phyloP scores from a whole-genome alignment of 2,888 invertebrate species.

The Drosophila pseudotalamancana region DNA sequence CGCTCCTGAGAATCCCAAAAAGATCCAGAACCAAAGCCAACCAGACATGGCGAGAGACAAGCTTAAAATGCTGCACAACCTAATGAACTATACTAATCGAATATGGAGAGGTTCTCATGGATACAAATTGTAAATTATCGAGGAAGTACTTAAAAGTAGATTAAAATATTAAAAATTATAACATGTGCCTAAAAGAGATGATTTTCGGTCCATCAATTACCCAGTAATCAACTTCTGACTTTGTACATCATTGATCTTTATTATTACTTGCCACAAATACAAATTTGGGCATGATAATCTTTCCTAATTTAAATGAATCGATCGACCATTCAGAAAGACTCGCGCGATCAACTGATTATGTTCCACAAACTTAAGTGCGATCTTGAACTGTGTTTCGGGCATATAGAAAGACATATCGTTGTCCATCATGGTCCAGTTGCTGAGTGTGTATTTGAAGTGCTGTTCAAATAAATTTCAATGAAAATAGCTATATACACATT shows the following conservation, averaged over 20 bases:
- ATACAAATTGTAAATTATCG: background rate
- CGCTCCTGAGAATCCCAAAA: background rate
- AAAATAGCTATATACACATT: background rate
- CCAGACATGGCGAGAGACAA: constrained; percentile 16
- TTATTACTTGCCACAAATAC: no score
- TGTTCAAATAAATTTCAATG: no score
- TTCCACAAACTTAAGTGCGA: background rate
- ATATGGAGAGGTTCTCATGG: background rate
- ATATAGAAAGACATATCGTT: constrained; percentile 14
- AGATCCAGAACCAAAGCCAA: constrained; percentile 2
- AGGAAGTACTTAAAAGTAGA: constrained; percentile 1
- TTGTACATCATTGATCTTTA: no score
- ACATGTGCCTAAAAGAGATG: background rate
- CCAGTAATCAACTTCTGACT: no score
- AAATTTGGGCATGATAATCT: no score
- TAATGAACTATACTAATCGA: background rate
- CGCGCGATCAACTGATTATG: background rate
- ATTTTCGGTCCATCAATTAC: background rate
- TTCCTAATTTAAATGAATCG: background rate
- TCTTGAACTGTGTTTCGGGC: background rate
- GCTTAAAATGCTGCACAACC: background rate
- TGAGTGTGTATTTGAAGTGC: constrained; percentile 25
- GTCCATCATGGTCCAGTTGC: constrained; percentile 15
- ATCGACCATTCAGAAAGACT: background rate
- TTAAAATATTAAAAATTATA: background rate